phyloP scores from a whole-genome alignment of 2,113 vertebrate genomes.

The Aptenodytes patagonicus region DNA sequence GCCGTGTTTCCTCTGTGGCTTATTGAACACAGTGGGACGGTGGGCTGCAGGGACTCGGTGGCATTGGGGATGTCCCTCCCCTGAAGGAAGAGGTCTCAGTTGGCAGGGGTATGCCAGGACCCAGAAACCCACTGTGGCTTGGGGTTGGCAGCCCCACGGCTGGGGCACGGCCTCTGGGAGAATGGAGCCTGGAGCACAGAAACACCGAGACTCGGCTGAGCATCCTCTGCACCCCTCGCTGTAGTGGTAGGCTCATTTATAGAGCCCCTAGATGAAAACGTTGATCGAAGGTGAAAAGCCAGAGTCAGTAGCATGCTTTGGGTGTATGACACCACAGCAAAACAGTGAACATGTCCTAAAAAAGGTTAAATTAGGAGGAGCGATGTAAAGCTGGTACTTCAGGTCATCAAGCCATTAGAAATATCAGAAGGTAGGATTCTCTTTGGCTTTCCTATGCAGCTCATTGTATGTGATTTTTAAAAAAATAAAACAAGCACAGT shows the following conservation, averaged over 20 bases:
- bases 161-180: accelerated
- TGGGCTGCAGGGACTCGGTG: background rate
- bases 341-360: background rate
- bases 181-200: background rate
- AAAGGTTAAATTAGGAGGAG: background rate
- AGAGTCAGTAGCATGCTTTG: background rate
- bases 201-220: background rate
- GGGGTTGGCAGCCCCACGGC: background rate
- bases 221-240: background rate
- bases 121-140: background rate
- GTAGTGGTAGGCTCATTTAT: background rate
- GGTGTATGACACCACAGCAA: background rate
- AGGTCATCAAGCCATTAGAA: background rate
- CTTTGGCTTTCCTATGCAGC: background rate
- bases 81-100: background rate
- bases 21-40: background rate
- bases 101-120: background rate
- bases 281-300: background rate
- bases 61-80: background rate
- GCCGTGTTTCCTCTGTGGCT: background rate
- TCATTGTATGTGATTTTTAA: background rate
- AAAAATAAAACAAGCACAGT: background rate
- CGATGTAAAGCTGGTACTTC: background rate
- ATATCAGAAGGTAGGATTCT: background rate
- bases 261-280: background rate